Base-by-base conservation (phyloP, 2,797 vertebrate genomes). In the Myripristis jacobus region DNA sequence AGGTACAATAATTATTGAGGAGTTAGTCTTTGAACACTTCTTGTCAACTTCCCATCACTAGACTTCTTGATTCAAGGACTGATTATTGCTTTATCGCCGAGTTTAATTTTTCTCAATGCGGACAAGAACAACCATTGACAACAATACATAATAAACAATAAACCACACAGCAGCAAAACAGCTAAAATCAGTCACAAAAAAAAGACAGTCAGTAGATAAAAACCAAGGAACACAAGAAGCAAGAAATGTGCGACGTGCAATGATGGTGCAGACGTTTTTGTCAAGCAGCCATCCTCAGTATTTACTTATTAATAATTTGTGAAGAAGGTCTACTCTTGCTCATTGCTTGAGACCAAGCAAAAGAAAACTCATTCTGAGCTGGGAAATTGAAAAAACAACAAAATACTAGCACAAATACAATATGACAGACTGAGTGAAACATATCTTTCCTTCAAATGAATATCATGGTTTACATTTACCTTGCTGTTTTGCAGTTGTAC, bases 401-500 rank as follows among this genome's bases (percentile, higher is more conserved):
- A n/a, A 0, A 31, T 58, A 22, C 24, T 7, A 21, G 31, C 52
- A 72, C 29, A 75, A 41, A 54, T 46, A 53, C 54, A 25, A 2
- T 1, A 8, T 38, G 6, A 51, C 3, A 36, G 25, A n/a, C 51
- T 47, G 12, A 15, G 19, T 1, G 48, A 24, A 15, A 19, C 1
- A 52, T 27, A 15, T 22, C 22, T 72, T 6, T 12, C 59, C 53
- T 64, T 59, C 34, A 62, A 8, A 43, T 36, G 34, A 36, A 7
- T 10, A 10, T 10, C 29, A 31, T 4, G 8, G 34, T 10, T 36
- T 9, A 7, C 8, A 56, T 70, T 60, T 29, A 67, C 65, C 27
- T 68, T 58, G 36, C 62, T 47, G 25, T 60, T 80, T 47, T 73
- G 9, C 8, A 50, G 47, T 59, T 51, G 36, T 64, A 29, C 51